Evolutionary conservation across 1,140 invertebrate species (phyloP), one percentile per base, ranked within the genome.

Genomic region (Bombus confusus): DNA sequence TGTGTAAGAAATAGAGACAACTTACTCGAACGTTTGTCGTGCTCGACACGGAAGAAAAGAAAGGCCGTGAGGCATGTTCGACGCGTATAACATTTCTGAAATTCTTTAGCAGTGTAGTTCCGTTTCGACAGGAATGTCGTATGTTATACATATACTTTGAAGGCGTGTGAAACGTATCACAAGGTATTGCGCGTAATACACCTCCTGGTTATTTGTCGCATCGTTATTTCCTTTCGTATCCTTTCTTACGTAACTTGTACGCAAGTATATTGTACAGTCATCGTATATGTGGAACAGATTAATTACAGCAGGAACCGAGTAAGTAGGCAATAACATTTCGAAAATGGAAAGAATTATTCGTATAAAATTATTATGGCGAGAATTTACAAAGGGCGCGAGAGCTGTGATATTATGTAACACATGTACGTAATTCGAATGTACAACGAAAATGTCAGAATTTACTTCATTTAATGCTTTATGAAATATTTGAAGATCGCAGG

Each of bases 1-100:
- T 3, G 1, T 34, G 3, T 25, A 31, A 73, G 39, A 73, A 73
- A 73, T 28, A 13, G 28, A 22, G 28, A 74, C 41, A 74, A 28
- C 25, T 57, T 59, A 57, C n/a, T 76, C 43, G 34, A 28, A 15
- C 47, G 47, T 59, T 73, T 43, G 71, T 41, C 28, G 39, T 22
- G 72, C 18, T n/a, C 4, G n/a, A 68, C 3, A 28, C 18, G 31
- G 18, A 59, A 81, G 80, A 57, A 62, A 73, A 31, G 18, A 79
- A 8, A n/a, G 69, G 34, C 68, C 13, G 43, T 34, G n/a, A 31
- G 79, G 43, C 66, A 57, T 59, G 68, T 72, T 80, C 57, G 47
- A 72, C 77, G 62, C 41, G 77, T 43, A 43, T 62, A 79, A 66
- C 52, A 73, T 81, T 81, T 81, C 39, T 81, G 25, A 81, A 72